phyloP scores from a whole-genome alignment of 2,888 invertebrate genomes.

The Orthonychiurus folsomi region DNA sequence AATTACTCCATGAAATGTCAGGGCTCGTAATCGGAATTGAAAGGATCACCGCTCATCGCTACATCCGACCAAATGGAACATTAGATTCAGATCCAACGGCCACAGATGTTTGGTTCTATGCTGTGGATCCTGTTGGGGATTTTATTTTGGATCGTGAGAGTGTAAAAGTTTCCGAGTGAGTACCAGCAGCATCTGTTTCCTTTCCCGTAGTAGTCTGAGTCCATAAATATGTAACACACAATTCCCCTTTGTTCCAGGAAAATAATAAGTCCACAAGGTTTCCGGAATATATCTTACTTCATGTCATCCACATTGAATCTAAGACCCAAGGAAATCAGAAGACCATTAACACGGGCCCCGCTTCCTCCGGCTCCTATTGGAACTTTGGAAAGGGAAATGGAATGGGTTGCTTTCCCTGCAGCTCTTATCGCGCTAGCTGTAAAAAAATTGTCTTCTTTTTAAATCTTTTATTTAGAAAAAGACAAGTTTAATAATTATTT shows the following conservation, averaged over 20 bases:
- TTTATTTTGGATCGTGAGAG: slow-evolving; percentile 64
- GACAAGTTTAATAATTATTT: too few relatives aligned
- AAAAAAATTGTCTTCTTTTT: too few relatives aligned
- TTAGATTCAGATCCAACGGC: slow-evolving; percentile 55
- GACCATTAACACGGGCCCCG: slow-evolving; percentile 47
- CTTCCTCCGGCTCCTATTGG: slow-evolving; percentile 42
- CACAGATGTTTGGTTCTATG: slow-evolving; percentile 80
- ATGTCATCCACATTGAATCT: slow-evolving; percentile 60
- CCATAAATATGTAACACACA: too few relatives aligned
- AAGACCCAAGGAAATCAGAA: slow-evolving; percentile 59
- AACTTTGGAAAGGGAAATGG: slow-evolving; percentile 43
- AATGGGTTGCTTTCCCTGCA: slow-evolving; percentile 70
- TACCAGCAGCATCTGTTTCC: slow-evolving; percentile 35
- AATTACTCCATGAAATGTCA: slow-evolving; percentile 61
- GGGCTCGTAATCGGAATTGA: slow-evolving; percentile 72
- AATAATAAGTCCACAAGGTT: slow-evolving; percentile 54
- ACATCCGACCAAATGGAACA: slow-evolving; percentile 63
- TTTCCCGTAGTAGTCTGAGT: background rate
- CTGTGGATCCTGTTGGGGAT: slow-evolving; percentile 69
- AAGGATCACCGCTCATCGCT: slow-evolving; percentile 68
- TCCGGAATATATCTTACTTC: slow-evolving; percentile 59
- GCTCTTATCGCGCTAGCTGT: slow-evolving; percentile 78
- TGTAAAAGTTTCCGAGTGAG: slow-evolving; percentile 58
- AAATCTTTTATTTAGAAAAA: too few relatives aligned
- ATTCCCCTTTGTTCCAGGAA: slow-evolving; percentile 45